A percentile compares a stretch with the other conserved stretches of the same genome.
These are phyloP conservation scores for Sycophila sp. DNA, from an alignment of 1,140 invertebrate species.

Conservation along the genomic window DNA sequence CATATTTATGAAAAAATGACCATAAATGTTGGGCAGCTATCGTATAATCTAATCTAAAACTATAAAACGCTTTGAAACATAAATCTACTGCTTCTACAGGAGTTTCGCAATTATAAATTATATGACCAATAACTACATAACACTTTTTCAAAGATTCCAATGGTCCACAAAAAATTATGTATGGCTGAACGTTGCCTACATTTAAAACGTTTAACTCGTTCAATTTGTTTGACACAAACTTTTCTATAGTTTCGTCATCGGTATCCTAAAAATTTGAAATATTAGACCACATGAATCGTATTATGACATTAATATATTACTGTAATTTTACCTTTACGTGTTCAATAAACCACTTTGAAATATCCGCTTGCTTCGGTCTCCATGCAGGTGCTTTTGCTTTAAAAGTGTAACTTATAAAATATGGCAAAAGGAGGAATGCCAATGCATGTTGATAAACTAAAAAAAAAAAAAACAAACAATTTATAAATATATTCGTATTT, in stretches of 20 bases:
- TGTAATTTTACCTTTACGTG: not conserved
- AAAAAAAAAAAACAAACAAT: not conserved
- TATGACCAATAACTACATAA: not conserved
- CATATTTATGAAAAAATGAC: conserved; percentile 30
- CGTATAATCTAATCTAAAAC: conserved; percentile 21
- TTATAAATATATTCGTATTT: too few species aligned
- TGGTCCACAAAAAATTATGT: not conserved
- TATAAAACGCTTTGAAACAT: conserved; percentile 26
- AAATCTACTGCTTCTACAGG: conserved; percentile 14
- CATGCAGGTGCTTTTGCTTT: not conserved
- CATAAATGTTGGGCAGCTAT: conserved; percentile 28
- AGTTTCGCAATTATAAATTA: not conserved
- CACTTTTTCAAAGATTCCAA: not conserved
- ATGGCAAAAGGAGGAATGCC: not conserved
- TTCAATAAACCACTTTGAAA: not conserved
- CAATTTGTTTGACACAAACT: too few species aligned
- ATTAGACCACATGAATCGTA: not conserved
- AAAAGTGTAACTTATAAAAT: not conserved
- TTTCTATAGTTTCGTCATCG: not conserved
- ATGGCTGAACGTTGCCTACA: not conserved
- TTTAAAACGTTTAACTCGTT: too few species aligned
- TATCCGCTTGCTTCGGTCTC: not conserved
- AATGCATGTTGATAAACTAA: not conserved
- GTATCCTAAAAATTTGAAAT: not conserved
- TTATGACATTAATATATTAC: not conserved